These are phyloP conservation scores for Anagrus nilaparvatae DNA, from an alignment of 1,140 invertebrate genomes.

Conservation along the genomic window DNA sequence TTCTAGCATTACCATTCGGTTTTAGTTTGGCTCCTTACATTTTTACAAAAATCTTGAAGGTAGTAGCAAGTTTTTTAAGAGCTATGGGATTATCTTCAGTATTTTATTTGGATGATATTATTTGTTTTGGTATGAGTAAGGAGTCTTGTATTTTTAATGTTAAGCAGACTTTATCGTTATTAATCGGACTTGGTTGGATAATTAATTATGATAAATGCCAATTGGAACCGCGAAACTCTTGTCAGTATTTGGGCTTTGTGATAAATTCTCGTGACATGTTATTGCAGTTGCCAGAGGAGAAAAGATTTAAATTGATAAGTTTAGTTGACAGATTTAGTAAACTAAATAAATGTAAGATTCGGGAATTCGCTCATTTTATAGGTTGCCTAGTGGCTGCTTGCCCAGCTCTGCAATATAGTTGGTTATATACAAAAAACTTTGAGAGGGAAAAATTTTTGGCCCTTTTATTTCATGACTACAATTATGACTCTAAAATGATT, in stretches of 20 bases:
- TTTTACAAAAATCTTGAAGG: constrained; percentile 16
- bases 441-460: constrained; percentile 10
- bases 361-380: constrained; percentile 8
- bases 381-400: constrained; percentile 4
- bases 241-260: constrained; percentile 14
- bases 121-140: neutral
- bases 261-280: constrained; percentile 4
- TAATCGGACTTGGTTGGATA: constrained; percentile 9
- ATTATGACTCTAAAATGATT: neutral
- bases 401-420: constrained; percentile 7
- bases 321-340: neutral
- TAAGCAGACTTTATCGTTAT: constrained; percentile 2
- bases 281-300: constrained; percentile 9
- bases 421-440: constrained; percentile 8
- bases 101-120: constrained; percentile 13
- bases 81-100: constrained; percentile 7
- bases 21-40: constrained; percentile 9
- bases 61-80: constrained; percentile 2
- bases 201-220: constrained; percentile 10
- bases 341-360: constrained; percentile 6
- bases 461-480: neutral
- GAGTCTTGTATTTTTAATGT: constrained; percentile 4
- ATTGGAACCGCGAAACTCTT: neutral
- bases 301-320: constrained; percentile 8
- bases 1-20: constrained; percentile 14